Conservation (phyloP, 2,888 invertebrate genomes). For the Peribatodes rhomboidaria region DNA sequence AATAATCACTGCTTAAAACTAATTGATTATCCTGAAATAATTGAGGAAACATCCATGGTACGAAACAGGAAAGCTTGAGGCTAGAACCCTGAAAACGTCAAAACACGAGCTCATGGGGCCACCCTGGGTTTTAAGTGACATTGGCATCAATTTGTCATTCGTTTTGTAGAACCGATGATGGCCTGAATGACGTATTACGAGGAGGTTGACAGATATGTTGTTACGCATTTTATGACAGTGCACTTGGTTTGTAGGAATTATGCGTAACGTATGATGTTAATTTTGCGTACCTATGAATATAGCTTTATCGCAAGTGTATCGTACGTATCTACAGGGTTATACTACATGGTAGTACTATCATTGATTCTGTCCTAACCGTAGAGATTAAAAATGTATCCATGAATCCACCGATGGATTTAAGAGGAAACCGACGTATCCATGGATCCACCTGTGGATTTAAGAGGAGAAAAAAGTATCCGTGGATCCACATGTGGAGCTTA, state of each 20-base stretch:
- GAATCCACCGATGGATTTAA: too few species aligned
- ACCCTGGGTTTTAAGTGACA: neutral
- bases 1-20: neutral
- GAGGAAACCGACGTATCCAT: too few species aligned
- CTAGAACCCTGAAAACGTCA: neutral
- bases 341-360: too few species aligned
- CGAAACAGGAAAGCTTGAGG: slow-evolving; percentile 9
- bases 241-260: neutral
- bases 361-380: too few species aligned
- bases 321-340: too few species aligned
- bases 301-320: too few species aligned
- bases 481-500: too few species aligned
- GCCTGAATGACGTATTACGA: neutral
- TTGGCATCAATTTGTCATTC: slow-evolving; percentile 3
- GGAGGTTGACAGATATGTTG: neutral
- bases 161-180: slow-evolving; percentile 9
- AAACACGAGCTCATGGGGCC: neutral
- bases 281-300: too few species aligned
- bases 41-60: neutral
- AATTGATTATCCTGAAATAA: slow-evolving; percentile 1
- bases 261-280: neutral
- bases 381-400: too few species aligned
- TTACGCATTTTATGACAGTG: neutral
- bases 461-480: too few species aligned
- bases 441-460: too few species aligned